These are phyloP conservation scores for Haliclona indistincta DNA, from an alignment of 37 sponge, comb jelly and placozoan species.

Conservation along the genomic window DNA sequence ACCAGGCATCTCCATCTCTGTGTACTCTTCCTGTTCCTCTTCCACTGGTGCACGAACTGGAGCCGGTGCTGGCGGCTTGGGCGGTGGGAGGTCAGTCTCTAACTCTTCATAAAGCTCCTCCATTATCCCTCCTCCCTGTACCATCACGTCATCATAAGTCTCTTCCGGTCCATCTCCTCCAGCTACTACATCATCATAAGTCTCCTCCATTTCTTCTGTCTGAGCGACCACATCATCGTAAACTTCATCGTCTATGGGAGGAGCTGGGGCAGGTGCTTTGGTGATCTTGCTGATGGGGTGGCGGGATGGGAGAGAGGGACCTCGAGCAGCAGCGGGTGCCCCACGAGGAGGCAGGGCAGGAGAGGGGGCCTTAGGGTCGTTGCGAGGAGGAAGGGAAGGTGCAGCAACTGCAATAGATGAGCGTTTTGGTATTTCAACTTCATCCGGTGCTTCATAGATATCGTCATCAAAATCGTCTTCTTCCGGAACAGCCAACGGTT, in stretches of 20 bases:
- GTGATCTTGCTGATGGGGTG: neutral
- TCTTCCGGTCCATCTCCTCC: slow-evolving; percentile 21
- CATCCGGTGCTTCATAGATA: slow-evolving; percentile 76
- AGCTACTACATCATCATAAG: slow-evolving; percentile 43
- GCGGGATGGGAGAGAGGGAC: slow-evolving; percentile 8
- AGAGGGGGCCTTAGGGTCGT: neutral
- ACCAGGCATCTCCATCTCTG: slow-evolving; percentile 20
- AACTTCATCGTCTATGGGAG: neutral
- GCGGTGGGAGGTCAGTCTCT: neutral
- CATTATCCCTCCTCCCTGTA: neutral
- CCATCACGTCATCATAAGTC: slow-evolving; percentile 36
- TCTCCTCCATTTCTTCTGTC: slow-evolving; percentile 12
- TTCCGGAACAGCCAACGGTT: neutral
- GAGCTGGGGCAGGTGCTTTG: slow-evolving; percentile 3
- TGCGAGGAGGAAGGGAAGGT: slow-evolving; percentile 12
- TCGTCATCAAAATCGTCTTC: slow-evolving; percentile 39
- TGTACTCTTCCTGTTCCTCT: slow-evolving; percentile 31
- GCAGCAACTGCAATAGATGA: neutral
- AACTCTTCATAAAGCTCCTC: slow-evolving; percentile 56
- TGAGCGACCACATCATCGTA: neutral
- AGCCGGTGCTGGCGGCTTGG: neutral
- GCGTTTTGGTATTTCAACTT: neutral
- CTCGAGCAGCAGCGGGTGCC: neutral
- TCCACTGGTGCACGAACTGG: neutral
- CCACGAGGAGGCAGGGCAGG: slow-evolving; percentile 48